Base-by-base conservation (phyloP, 2,888 invertebrate species). In the Chrysolina oricalcia region DNA sequence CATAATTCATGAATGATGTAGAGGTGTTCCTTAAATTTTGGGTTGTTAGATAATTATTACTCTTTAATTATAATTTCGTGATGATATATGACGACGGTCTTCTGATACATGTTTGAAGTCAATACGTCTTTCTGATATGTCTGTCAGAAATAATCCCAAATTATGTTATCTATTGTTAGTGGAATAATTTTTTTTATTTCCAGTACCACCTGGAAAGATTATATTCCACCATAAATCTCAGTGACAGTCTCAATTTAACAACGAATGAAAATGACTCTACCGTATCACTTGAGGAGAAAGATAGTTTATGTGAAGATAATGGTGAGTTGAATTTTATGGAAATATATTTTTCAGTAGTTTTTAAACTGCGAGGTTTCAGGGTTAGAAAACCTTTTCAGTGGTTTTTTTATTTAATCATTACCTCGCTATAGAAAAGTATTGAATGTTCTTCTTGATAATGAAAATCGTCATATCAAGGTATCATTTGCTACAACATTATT, bases 31-130 rank as follows among this genome's bases (percentile, higher is more conserved):
- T n/a, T n/a, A n/a, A n/a, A n/a, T n/a, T n/a, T n/a, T n/a, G n/a
- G n/a, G n/a, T n/a, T n/a, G n/a, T n/a, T n/a, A n/a, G n/a, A n/a
- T n/a, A n/a, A n/a, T n/a, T n/a, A n/a, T n/a, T n/a, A n/a, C n/a
- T n/a, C n/a, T n/a, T n/a, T n/a, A n/a, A n/a, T 19, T 17, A 15
- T 4, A 46, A 50, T 21, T 46, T 46, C 23, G 77, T 85, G 84
- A 85, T 85, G 83, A 85, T 76, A 79, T 77, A 81, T 69, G 78
- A 85, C 85, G 86, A 85, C 83, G 86, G 86, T 86, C 85, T 86
- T 85, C 85, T 85, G 85, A 86, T 46, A 83, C 78, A 79, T 79
- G 81, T 59, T 41, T 85, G 85, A 83, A 81, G 85, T 76, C 73
- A 40, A 74, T 71, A 81, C 81, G 82, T 81, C 77, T 70, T 67